These are phyloP conservation scores for Mungos mungo DNA, from an alignment of 2,113 vertebrate genomes.

Conservation along the genomic window DNA sequence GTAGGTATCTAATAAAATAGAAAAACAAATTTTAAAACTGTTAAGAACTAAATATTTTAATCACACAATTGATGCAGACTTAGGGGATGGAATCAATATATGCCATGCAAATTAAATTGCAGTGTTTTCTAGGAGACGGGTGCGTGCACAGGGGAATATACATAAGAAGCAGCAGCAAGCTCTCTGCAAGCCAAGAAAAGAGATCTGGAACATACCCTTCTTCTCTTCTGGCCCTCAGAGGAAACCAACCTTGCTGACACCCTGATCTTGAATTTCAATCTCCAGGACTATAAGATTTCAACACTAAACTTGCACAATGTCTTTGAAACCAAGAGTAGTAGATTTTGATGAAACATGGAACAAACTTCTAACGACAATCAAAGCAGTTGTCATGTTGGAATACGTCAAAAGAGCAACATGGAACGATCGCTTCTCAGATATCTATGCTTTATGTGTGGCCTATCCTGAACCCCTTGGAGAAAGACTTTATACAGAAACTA, in stretches of 20 bases:
- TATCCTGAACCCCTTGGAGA: conserved; percentile 99
- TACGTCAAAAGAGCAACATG: conserved; percentile 98
- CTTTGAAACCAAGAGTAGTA: conserved; percentile 99
- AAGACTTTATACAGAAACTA: conserved; percentile 97
- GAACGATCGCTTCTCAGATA: conserved; percentile 99
- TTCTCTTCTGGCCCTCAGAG: too few species aligned
- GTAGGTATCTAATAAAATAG: too few species aligned
- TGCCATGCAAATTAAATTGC: not conserved
- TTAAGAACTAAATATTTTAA: not conserved
- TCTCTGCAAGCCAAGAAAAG: too few species aligned
- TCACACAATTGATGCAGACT: not conserved
- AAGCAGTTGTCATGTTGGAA: conserved; percentile 99
- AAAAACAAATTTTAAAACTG: too few species aligned
- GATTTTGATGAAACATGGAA: conserved; percentile 99
- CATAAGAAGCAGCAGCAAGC: too few species aligned
- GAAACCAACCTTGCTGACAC: too few species aligned
- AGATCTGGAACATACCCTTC: too few species aligned
- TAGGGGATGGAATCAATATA: not conserved
- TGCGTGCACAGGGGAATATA: too few species aligned
- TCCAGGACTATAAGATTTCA: conserved; percentile 87
- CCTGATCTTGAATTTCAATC: too few species aligned
- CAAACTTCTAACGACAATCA: conserved; percentile 98
- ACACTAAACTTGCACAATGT: conserved; percentile 94
- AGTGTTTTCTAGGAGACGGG: not conserved
- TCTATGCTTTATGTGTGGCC: conserved; percentile 98